Evolutionary conservation across 2,797 vertebrate species (phyloP), one percentile per base, ranked within the genome.

Genomic region (Carapus acus): DNA sequence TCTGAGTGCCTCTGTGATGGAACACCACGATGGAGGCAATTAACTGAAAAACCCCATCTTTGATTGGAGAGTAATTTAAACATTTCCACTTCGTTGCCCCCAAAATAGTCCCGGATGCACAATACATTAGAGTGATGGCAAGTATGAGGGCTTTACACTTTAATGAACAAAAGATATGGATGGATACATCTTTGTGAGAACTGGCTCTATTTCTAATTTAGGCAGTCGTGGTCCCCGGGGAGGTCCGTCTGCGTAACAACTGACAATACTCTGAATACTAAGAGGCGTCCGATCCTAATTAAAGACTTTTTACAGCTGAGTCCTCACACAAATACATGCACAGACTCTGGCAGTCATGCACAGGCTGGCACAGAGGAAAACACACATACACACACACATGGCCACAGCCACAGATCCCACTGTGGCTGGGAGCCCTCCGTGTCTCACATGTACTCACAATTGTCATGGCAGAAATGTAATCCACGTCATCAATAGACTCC

Each of bases 281-380:
- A 49, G 40, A 73, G 68, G 50, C 59, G 63, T 78, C 65, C 70
- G 69, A 57, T 71, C 63, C 74, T 79, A 77, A 86, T 84, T 80
- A 83, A 78, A 80, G 46, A 65, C 44, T 42, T 69, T 78, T 67
- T 71, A 73, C 76, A 82, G 76, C 77, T 81, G 78, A 78, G 75
- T 48, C 76, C 62, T 69, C 27, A 23, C 22, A 62, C 41, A 58
- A 60, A 69, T 43, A 51, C 53, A 51, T 23, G 31, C 52, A 44
- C 47, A 50, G 12, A 44, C 47, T 49, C 37, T 51, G 27, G 53
- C 22, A 43, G 42, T 33, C 31, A 7, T 33, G 31, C 19, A 43
- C 50, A 43, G 29, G 24, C 31, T 23, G n/a, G 36, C 12, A 24
- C 40, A 52, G 18, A 17, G 18, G 23, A 16, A 6, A 36, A 38